Conservation (phyloP, 2,888 invertebrate species). For the Heliconius aoede region DNA sequence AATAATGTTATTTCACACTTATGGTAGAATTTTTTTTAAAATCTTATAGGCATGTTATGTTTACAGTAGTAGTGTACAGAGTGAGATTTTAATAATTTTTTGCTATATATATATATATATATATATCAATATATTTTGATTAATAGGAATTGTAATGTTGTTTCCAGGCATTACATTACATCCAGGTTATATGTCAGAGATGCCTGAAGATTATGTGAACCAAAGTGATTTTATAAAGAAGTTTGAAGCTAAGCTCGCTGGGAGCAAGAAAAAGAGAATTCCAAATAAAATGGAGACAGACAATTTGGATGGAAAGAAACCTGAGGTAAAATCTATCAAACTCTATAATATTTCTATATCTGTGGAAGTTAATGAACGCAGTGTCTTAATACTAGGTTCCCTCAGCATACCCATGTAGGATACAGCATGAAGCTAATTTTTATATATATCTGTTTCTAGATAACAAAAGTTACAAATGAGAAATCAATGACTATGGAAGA, state of each 20-base stretch:
- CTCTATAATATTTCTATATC: no score
- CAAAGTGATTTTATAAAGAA: slow-evolving; percentile 78
- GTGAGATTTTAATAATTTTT: no score
- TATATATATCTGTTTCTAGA: slow-evolving; percentile 4
- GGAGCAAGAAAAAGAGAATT: slow-evolving; percentile 48
- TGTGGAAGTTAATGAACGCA: no score
- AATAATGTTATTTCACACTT: no score
- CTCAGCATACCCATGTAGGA: no score
- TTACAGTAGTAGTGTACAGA: no score
- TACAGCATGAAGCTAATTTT: not conserved
- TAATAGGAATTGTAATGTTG: not conserved
- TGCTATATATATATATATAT: no score
- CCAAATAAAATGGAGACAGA: slow-evolving; percentile 53
- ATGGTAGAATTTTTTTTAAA: no score
- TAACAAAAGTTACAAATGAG: not conserved
- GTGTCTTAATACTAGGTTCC: no score
- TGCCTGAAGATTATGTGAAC: slow-evolving; percentile 78
- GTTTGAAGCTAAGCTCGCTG: slow-evolving; percentile 68
- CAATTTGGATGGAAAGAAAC: slow-evolving; percentile 41
- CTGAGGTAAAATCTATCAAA: slow-evolving; percentile 35
- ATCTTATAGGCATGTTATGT: no score
- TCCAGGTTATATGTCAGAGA: slow-evolving; percentile 64
- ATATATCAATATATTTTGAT: no score
- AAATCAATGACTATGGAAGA: not conserved
- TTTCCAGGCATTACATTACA: slow-evolving; percentile 73